Evolutionary conservation across 2,113 vertebrate species (phyloP), one percentile per base, ranked within the genome.

Genomic region (Mus spicilegus): DNA sequence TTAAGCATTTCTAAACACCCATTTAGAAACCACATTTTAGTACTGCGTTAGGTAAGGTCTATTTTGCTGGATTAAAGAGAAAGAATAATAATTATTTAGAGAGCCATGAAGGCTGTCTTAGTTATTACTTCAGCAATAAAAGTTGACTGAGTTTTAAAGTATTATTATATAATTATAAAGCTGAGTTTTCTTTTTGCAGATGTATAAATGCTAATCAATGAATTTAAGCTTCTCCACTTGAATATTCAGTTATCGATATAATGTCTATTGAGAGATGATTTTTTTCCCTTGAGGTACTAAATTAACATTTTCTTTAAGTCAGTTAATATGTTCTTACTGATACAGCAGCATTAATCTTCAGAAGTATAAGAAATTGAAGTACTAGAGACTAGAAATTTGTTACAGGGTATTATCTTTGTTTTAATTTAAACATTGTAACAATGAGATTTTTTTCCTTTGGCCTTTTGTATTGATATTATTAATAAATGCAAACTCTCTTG

Each of bases 401-500:
- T 82, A 2, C 80, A 87, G 84, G 95, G 13, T 24, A 13, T 86
- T 54, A 86, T 89, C 78, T 93, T 76, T 94, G 9, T 97, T 87
- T 96, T 95, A 42, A 88, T 96, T 70, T 77, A 5, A 97, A 84
- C 76, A 67, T 78, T 95, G 28, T 36, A 24, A 26, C 76, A 92
- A 0, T 91, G 61, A 95, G 72, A 91, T 20, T 87, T 78, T 73
- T 12, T 10, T 67, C 49, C 58, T 61, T 93, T 95, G 80, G 16
- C 12, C 4, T 58, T 54, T 49, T 54, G 92, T 94, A 39, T 65
- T 20, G 95, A 54, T 90, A 94, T 95, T 91, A 85, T 94, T 96
- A 95, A 84, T 97, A 97, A 89, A 67, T 96, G 87, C 63, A 97
- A 5, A 85, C 84, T 95, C 76, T 90, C 73, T 97, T 98, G 84